Conservation (phyloP, 1,140 invertebrate species). For the Thalassaphorura encarpata region DNA sequence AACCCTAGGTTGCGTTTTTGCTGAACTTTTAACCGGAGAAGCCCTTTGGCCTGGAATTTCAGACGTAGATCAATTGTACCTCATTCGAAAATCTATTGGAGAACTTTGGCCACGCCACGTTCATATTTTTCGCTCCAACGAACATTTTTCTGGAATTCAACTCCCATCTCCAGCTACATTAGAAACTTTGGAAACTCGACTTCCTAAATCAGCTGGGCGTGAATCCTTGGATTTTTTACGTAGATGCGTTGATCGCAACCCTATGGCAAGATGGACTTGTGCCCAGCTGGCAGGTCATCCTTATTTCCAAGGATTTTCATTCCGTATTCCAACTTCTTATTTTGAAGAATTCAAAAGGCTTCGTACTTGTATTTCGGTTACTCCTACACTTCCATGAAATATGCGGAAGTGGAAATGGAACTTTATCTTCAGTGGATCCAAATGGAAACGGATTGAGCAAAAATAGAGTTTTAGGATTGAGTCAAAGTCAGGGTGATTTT, state of each 20-base stretch:
- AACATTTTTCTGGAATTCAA: constrained; percentile 86
- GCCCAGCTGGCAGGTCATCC: constrained; percentile 79
- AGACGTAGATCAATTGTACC: constrained; percentile 94
- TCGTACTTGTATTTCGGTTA: constrained; percentile 45
- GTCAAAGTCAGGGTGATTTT: too few species aligned
- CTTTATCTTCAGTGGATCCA: too few species aligned
- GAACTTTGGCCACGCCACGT: constrained; percentile 88
- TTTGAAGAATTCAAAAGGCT: constrained; percentile 58
- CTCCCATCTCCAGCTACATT: constrained; percentile 82
- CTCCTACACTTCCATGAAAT: constrained; percentile 40
- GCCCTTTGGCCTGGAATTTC: constrained; percentile 96
- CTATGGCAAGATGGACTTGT: constrained; percentile 67
- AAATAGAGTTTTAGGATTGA: too few species aligned
- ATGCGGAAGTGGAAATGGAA: too few species aligned
- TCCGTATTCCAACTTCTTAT: constrained; percentile 59
- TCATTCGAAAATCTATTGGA: constrained; percentile 40
- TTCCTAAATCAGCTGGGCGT: constrained; percentile 58
- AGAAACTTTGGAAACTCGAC: constrained; percentile 67
- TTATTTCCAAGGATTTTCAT: constrained; percentile 74
- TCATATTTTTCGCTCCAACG: constrained; percentile 88
- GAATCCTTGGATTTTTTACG: constrained; percentile 73
- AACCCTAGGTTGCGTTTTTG: constrained; percentile 81
- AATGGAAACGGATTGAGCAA: too few species aligned
- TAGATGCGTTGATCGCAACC: constrained; percentile 93
- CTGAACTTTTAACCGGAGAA: constrained; percentile 89